Base-by-base conservation (phyloP, 2,797 vertebrate species). In the Vireo griseus region DNA sequence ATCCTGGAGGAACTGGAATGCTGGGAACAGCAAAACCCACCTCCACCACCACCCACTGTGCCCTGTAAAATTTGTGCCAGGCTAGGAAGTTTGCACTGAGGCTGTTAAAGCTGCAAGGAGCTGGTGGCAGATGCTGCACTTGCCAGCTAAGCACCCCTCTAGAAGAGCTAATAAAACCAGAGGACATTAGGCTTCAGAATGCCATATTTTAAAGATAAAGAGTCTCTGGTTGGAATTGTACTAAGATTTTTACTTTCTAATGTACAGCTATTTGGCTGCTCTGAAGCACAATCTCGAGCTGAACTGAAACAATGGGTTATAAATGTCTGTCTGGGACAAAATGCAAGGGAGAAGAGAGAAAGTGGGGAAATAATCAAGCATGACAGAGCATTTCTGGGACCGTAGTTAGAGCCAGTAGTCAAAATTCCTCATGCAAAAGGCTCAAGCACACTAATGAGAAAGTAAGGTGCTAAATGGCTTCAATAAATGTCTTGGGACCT, bases 71-170 rank as follows among this genome's bases (percentile, higher is more conserved):
- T 7, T 29, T 59, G 85, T 76, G 85, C 48, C 42, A 10, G 13
- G 39, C 26, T 71, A 85, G 58, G 78, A 48, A 21, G 48, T 47
- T 57, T n/a, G 55, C 7, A 3, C 61, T 67, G 50, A 16, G 62
- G 74, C 54, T 71, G 35, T 19, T 39, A 18, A 29, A 54, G 51
- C 79, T 4, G 24, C 0, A 0, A 40, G 2, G 52, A 96, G 52
- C n/a, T 11, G 2, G 45, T 71, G 82, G 88, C 95, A 94, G 94
- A 91, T 93, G 95, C 86, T 85, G 92, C 90, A 48, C 91, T 96
- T 82, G 67, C 85, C 78, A 54, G 87, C 92, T 57, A 57, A 95
- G 94, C 89, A 87, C 24, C 94, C 91, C 72, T 91, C 84, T 51
- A 88, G 58, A 86, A 71, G 0, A 72, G 80, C 54, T 48, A 47